Base-by-base conservation (phyloP, 2,113 vertebrate genomes). In the Coptodon rendalli region DNA sequence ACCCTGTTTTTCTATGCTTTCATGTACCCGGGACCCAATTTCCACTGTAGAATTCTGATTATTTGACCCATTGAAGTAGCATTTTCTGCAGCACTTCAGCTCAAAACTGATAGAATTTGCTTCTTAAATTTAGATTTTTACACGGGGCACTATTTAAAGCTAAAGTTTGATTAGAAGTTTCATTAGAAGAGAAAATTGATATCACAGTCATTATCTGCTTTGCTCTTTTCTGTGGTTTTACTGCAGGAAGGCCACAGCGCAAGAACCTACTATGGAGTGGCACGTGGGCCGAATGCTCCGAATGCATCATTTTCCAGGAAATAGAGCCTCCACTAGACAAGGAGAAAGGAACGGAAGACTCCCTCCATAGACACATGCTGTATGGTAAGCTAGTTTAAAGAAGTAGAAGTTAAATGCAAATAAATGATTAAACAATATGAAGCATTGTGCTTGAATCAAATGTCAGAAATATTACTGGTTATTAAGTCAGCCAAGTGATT, bases 261-360 rank as follows among this genome's bases (percentile, higher is more conserved):
- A 83, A 34, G 56, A 95, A 34, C 53, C 68, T 89, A 45, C 52
- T 95, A 9, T 92, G 91, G 92, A 93, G 59, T 3, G 92, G 93
- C 27, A 83, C 36, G 6, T 93, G 88, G 91, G 76, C 76, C 17
- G 68, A 91, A 36, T 95, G 94, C 48, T 3, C 45, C 0, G 63
- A 91, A 36, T 95, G 95, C 86, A 91, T 95, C 5, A 22, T 94
- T 29, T 27, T 95, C 13, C 92, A 95, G 84, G 95, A 94, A 82
- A 2, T 83, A 3, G 90, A 94, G 19, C 91, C 89, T 1, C 89
- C 91, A 3, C 43, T 89, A 6, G 71, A 78, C 0, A 81, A 12
- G 3, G 10, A 82, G 11, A 61, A 52, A 6, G 92, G 57, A 76
- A 13, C 86, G 0, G 66, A 80, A 12, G 90, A 91, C 52, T 83